Evolutionary conservation across 2,888 invertebrate species (phyloP).

Genomic region (Sycophila texana): DNA sequence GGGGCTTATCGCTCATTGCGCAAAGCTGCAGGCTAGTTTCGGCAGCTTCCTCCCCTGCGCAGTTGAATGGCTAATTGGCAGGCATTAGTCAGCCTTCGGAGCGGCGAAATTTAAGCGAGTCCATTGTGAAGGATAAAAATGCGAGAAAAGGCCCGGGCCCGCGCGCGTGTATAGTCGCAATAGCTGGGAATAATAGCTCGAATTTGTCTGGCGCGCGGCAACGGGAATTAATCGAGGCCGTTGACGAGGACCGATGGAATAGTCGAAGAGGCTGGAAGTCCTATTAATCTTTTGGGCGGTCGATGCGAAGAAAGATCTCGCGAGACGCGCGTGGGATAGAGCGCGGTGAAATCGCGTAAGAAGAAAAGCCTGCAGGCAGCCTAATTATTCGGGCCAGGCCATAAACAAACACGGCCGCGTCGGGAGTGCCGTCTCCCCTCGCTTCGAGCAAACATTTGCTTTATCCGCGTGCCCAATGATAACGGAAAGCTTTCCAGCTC

Average conservation of each 20-base stretch:
- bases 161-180: too few relatives aligned
- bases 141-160: slow-evolving; percentile 7
- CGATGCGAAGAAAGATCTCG: not conserved
- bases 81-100: not conserved
- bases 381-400: slow-evolving; percentile 32
- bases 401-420: slow-evolving; percentile 27
- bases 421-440: slow-evolving; percentile 38
- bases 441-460: slow-evolving; percentile 47
- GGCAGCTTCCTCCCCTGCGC: not conserved
- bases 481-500: slow-evolving; percentile 38
- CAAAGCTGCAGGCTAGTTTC: slow-evolving; percentile 28
- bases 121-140: not conserved
- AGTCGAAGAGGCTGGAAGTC: not conserved
- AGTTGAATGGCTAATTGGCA: slow-evolving; percentile 5
- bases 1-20: slow-evolving; percentile 53
- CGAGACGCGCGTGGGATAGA: slow-evolving; percentile 3
- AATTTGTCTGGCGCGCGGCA: slow-evolving; percentile 30
- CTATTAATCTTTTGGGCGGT: slow-evolving; percentile 14
- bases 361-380: slow-evolving; percentile 27
- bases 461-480: slow-evolving; percentile 40
- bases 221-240: slow-evolving; percentile 19
- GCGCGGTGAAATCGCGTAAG: slow-evolving; percentile 25
- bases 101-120: not conserved
- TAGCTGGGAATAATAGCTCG: slow-evolving; percentile 30
- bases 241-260: not conserved